phyloP scores from a whole-genome alignment of 2,888 invertebrate species.

The Zhuqinia jingwanae region DNA sequence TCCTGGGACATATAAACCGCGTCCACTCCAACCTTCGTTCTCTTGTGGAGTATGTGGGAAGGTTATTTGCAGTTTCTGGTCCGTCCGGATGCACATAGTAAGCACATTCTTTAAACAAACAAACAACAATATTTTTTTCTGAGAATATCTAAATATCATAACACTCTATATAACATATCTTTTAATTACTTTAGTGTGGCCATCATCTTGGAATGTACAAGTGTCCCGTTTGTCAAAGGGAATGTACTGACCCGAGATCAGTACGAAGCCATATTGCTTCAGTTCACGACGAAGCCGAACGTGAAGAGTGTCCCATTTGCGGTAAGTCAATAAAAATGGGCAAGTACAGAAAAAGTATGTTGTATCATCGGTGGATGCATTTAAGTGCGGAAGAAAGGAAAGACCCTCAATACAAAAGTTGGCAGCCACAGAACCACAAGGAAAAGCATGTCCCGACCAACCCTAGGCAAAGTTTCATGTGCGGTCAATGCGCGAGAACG shows the following conservation, averaged over 20 bases:
- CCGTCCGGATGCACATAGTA: constrained; percentile 49
- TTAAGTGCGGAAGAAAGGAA: constrained; percentile 58
- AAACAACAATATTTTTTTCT: too few relatives aligned
- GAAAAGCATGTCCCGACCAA: not conserved
- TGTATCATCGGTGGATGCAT: constrained; percentile 45
- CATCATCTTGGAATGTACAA: constrained; percentile 56
- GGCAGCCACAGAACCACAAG: not conserved
- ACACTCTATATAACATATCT: too few relatives aligned
- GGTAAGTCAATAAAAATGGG: not conserved
- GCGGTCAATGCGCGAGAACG: constrained; percentile 39
- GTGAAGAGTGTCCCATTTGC: constrained; percentile 22
- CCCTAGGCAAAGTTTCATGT: constrained; percentile 19
- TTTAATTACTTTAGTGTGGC: too few relatives aligned
- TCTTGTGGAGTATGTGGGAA: constrained; percentile 52
- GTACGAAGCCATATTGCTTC: constrained; percentile 33
- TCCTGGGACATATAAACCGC: constrained; percentile 3
- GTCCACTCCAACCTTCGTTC: constrained; percentile 11
- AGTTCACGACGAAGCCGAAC: not conserved
- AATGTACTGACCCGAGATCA: not conserved
- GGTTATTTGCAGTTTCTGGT: constrained; percentile 20
- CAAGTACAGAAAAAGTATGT: not conserved
- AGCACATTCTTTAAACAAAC: too few relatives aligned
- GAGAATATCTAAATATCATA: too few relatives aligned
- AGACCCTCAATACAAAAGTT: constrained; percentile 42
- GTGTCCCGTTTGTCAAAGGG: constrained; percentile 49